Base-by-base conservation (phyloP, 2,888 invertebrate species). In the Muschampia staudingeri region DNA sequence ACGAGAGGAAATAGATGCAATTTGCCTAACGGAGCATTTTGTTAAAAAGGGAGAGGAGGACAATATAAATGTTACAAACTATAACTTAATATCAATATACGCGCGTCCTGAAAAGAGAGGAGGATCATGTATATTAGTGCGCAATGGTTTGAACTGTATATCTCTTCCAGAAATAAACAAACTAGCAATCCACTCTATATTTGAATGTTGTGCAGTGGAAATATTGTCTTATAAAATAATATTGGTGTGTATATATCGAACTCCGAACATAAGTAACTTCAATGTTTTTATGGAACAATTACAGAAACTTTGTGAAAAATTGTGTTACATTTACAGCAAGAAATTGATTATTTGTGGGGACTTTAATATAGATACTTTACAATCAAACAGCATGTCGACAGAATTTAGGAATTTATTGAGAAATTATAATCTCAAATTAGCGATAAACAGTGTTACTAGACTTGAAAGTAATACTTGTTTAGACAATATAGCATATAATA, bases 11-110 rank as follows among this genome's bases (percentile, higher is more conserved):
- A 56, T 75, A 4, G 73, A 75, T 75, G 19, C 48, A 16, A 2
- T 75, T 1, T 75, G 73, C 34, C 16, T 75, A 16, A 75, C 73
- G 1, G 73, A 75, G 37, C 73, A 75, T 37, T 75, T 75, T 75
- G n/a, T 75, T 1, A 30, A 56, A 56, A 6, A 37, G 4, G 56
- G 73, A n/a, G 75, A 75, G 1, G 75, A 75, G 34, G 11, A 40
- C n/a, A 75, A 75, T 19, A 75, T 75, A 37, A 56, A 19, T 37
- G 19, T 75, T 19, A 2, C 37, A 1, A 30, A n/a, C 6, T 75
- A 75, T 16, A 61, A 40, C 5, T 19, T 75, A 37, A n/a, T 40
- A 2, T 61, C 75, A 0, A 75, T 75, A 1, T 61, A 75, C 11
- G 1, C 75, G 6, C 6, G 75, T 19, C 40, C 61, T 1, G 40